These are phyloP conservation scores for Charina bottae DNA, from an alignment of 2,113 vertebrate genomes.

Conservation along the genomic window DNA sequence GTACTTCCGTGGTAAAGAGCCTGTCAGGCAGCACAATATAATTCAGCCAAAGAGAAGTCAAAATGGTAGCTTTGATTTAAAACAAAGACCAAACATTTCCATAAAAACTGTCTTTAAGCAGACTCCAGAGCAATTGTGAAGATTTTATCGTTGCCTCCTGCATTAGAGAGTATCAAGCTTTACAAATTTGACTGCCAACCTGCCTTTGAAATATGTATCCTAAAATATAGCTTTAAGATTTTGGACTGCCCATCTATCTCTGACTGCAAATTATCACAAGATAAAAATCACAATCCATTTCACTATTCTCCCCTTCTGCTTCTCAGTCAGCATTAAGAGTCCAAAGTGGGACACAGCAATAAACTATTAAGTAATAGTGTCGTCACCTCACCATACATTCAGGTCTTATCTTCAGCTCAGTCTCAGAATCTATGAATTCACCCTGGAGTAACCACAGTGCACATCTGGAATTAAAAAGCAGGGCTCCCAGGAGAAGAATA, in stretches of 20 bases:
- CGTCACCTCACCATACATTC: background rate
- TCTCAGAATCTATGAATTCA: background rate
- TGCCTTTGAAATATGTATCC: background rate
- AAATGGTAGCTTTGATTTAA: slow-evolving; percentile 40
- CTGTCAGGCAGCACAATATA: slow-evolving; percentile 39
- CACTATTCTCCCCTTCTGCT: background rate
- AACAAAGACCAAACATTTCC: slow-evolving; percentile 48
- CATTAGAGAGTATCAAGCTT: slow-evolving; percentile 6
- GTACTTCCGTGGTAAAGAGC: slow-evolving; percentile 44
- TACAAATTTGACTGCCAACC: slow-evolving; percentile 8
- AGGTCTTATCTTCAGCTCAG: background rate
- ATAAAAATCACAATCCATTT: slow-evolving; percentile 18
- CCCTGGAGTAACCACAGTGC: background rate
- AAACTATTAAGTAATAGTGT: no score
- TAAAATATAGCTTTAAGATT: background rate
- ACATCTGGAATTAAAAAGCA: background rate
- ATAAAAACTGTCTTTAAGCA: slow-evolving; percentile 46
- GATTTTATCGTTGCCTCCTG: background rate
- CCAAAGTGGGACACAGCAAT: background rate
- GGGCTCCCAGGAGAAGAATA: background rate
- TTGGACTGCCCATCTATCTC: background rate
- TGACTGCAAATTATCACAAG: background rate
- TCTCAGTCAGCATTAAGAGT: background rate
- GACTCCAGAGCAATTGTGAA: slow-evolving; percentile 33
- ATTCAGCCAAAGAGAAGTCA: slow-evolving; percentile 28